Evolutionary conservation across 2,113 vertebrate genomes (phyloP).

Genomic region (Zosterops japonicus): DNA sequence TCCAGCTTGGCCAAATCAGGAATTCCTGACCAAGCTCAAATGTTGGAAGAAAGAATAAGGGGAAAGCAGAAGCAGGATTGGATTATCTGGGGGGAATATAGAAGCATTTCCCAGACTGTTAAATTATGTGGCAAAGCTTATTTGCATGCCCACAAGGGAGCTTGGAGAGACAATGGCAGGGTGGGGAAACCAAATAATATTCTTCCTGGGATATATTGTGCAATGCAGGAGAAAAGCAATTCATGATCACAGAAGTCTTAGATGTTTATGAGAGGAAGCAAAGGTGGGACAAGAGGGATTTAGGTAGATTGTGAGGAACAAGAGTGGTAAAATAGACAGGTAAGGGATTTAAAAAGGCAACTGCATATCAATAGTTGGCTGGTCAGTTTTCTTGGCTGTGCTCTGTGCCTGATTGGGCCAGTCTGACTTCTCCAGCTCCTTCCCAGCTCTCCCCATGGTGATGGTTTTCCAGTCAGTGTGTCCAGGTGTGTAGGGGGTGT

Average conservation of each 20-base stretch:
- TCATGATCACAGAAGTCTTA: background rate
- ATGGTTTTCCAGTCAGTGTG: background rate
- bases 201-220: background rate
- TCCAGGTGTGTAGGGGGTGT: rapidly evolving
- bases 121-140: background rate
- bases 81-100: background rate
- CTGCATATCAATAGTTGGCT: background rate
- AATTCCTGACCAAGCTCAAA: background rate
- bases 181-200: background rate
- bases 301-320: background rate
- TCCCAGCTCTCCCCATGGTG: background rate
- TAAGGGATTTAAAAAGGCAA: background rate
- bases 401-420: background rate
- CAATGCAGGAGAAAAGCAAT: background rate
- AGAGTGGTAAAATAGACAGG: background rate
- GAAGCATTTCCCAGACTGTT: background rate
- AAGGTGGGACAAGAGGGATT: background rate
- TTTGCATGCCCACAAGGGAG: background rate
- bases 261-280: background rate
- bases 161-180: background rate
- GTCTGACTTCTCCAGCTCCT: background rate
- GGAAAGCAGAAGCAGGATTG: background rate
- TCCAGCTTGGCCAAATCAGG: background rate
- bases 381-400: background rate
- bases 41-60: background rate